Percentiles rank a stretch among this genome's conserved stretches.
phyloP scores from a whole-genome alignment of 2,888 invertebrate genomes.

The Philereme vetulata region DNA sequence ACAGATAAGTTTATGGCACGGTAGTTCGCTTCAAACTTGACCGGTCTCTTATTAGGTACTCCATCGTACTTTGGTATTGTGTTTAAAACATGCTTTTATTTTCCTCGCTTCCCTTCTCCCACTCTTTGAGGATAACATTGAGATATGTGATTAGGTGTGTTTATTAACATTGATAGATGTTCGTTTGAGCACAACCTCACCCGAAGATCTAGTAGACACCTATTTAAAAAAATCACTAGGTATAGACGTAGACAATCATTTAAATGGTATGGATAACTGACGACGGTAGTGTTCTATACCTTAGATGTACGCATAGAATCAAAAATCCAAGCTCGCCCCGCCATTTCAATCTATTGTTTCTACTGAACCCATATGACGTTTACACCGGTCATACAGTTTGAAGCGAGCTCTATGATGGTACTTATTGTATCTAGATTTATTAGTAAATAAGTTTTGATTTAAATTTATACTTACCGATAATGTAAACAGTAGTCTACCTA shows the following conservation, averaged over 20 bases:
- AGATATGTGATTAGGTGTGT: no score
- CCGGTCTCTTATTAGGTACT: neutral
- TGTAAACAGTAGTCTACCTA: neutral
- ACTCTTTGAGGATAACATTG: no score
- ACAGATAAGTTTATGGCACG: neutral
- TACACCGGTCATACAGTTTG: neutral
- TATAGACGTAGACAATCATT: no score
- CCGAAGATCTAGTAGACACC: no score
- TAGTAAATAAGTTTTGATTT: conserved; percentile 8
- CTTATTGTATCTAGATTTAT: conserved; percentile 23
- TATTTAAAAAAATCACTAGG: no score
- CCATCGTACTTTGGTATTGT: neutral
- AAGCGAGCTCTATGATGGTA: conserved; percentile 16
- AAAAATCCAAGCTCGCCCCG: neutral
- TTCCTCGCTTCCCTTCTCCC: no score
- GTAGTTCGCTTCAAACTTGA: neutral
- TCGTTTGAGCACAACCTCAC: no score
- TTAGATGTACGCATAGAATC: neutral
- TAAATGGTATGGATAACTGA: no score
- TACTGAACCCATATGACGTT: no score
- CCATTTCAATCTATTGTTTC: neutral
- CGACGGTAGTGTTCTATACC: no score
- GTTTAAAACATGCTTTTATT: no score
- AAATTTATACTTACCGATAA: conserved; percentile 14
- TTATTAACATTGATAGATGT: no score